Base-by-base conservation (phyloP, 2,888 invertebrate species). In the Mythimna ferrago region DNA sequence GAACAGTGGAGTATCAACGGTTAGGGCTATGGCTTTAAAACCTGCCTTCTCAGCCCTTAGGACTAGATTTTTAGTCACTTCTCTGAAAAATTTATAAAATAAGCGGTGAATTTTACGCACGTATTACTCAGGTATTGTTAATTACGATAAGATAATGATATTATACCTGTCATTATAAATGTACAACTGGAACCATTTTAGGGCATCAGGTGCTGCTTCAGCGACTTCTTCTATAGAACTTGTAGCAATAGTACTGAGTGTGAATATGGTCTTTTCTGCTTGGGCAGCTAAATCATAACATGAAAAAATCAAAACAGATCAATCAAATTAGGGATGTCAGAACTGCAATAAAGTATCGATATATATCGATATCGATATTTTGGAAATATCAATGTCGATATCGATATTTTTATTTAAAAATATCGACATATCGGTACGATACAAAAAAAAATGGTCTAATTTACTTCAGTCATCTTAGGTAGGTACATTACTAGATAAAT, bases 111-210 rank as follows among this genome's bases (percentile, higher is more conserved):
- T 58, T 53, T 75, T 35, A 10, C 7, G 19, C 21, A 26, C 10
- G 21, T 6, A 16, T 21, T 14, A 21, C 19, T n/a, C 16, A 16
- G 35, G 48, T 60, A 4, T 51, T 26, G 2, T 2, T 10, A 14
- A 26, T 35, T 21, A 10, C 6, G 16, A 53, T n/a, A 26, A 0
- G 11, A 21, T 6, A 64, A 56, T 68, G 74, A 76, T 80, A 26
- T 26, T 26, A 67, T 90, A 98, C 98, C 98, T 97, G 91, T 99
- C 98, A 78, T 97, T 98, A 92, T 98, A 99, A 83, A 99, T 98
- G 91, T 99, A 99, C 0, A 99, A 96, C 93, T 99, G 99, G 91
- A 99, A 99, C 99, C 99, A 99, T 91, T 98, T 98, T 26, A 97
- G 95, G 0, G 97, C 97, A 19, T 97, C 92, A 0, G 99, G 98